Conservation (phyloP, 1,140 invertebrate genomes). For the Lepidostoma basale region DNA sequence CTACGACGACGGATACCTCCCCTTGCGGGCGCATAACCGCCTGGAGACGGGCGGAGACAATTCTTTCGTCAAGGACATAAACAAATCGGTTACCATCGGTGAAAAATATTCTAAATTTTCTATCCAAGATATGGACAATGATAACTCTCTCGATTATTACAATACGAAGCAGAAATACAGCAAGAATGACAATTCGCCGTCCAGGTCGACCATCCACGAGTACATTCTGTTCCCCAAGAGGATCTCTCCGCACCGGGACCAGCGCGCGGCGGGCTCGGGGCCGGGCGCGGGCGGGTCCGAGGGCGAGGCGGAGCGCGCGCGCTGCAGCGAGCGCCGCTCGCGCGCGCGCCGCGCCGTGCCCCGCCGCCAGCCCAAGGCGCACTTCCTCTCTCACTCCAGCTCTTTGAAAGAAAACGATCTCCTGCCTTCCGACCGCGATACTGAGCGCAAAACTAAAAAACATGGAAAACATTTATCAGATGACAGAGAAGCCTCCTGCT, state of each 20-base stretch:
- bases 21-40: conserved; percentile 1
- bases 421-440: not conserved
- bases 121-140: conserved; percentile 36
- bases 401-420: conserved; percentile 38
- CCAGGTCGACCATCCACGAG: conserved; percentile 40
- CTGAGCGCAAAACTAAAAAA: not conserved
- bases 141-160: conserved; percentile 38
- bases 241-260: conserved; percentile 42
- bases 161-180: conserved; percentile 39
- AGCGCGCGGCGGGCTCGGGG: conserved; percentile 8
- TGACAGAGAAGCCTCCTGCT: conserved; percentile 1
- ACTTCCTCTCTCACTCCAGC: not conserved
- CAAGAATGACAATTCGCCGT: conserved; percentile 42
- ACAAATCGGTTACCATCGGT: conserved; percentile 18
- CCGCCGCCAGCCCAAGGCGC: conserved; percentile 46
- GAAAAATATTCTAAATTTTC: conserved; percentile 41
- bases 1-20: conserved; percentile 9
- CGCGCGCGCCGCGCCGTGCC: conserved; percentile 47
- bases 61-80: conserved; percentile 29
- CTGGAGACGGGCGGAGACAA: conserved; percentile 19
- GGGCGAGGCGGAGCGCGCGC: conserved; percentile 35
- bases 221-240: conserved; percentile 43
- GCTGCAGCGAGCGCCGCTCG: conserved; percentile 41
- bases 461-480: conserved; percentile 2
- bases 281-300: conserved; percentile 22